phyloP scores from a whole-genome alignment of 2,113 vertebrate species.

The Scophthalmus maximus region DNA sequence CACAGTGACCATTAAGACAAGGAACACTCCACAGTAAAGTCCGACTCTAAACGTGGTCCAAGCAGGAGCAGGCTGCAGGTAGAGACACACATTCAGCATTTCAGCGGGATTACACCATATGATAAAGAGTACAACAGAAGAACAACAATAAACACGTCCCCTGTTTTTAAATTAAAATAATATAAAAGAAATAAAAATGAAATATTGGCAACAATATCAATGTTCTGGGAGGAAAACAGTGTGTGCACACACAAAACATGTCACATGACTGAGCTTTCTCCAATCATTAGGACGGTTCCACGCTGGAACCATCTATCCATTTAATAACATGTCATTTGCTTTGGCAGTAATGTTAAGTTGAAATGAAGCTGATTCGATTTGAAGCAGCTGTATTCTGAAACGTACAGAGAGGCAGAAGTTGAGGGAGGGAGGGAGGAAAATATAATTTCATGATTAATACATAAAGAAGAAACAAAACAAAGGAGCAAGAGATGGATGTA shows the following conservation, averaged over 20 bases:
- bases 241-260: too few relatives aligned
- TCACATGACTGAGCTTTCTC: too few relatives aligned
- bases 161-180: neutral
- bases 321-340: neutral
- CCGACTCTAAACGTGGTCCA: slow-evolving; percentile 99
- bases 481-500: too few relatives aligned
- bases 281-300: too few relatives aligned
- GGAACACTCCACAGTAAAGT: slow-evolving; percentile 94
- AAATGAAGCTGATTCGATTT: neutral
- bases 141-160: neutral
- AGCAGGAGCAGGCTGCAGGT: slow-evolving; percentile 92
- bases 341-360: neutral
- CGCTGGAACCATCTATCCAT: too few relatives aligned
- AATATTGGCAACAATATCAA: too few relatives aligned
- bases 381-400: neutral
- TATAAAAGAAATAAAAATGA: too few relatives aligned
- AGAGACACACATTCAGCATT: neutral
- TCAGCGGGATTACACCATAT: neutral
- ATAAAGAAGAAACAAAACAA: too few relatives aligned
- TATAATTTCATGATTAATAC: too few relatives aligned
- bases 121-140: neutral
- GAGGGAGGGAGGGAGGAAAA: neutral
- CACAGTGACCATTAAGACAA: slow-evolving; percentile 90
- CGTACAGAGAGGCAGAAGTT: neutral
- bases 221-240: too few relatives aligned